These are phyloP conservation scores for Ricordea florida DNA, from an alignment of 92 coral and sea anemone genomes.

Conservation along the genomic window DNA sequence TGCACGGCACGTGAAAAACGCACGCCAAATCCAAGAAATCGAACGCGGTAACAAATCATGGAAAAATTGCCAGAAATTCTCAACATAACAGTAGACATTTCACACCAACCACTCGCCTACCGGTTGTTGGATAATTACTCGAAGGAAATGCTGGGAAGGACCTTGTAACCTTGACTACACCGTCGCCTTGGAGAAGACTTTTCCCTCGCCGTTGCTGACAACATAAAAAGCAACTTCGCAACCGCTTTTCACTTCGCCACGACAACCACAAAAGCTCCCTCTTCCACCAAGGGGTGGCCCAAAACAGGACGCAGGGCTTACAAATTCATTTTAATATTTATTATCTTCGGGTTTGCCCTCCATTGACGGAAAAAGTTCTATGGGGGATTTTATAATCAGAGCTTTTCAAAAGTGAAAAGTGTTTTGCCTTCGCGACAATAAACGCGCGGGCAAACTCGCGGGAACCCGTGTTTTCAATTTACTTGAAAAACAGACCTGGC, in stretches of 20 bases:
- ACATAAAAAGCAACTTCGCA: conserved; percentile 97
- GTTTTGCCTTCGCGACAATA: too few species aligned
- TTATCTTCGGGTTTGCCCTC: too few species aligned
- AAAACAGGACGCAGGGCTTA: conserved; percentile 40
- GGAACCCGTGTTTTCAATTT: too few species aligned
- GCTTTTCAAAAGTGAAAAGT: too few species aligned
- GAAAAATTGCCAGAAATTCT: background rate
- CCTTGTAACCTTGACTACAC: conserved; percentile 99
- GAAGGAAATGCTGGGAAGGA: conserved; percentile 97
- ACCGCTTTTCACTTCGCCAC: conserved; percentile 84
- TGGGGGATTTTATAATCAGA: too few species aligned
- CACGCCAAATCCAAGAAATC: conserved; percentile 25
- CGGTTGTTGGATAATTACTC: conserved; percentile 81
- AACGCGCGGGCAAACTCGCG: too few species aligned
- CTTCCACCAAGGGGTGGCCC: conserved; percentile 57
- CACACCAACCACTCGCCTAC: conserved; percentile 47
- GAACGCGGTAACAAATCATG: conserved; percentile 11
- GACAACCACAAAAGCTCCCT: conserved; percentile 79
- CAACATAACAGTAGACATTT: background rate
- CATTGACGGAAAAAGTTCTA: too few species aligned
- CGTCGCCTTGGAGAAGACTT: conserved; percentile 99
- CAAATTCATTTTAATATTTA: too few species aligned
- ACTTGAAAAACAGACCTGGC: too few species aligned
- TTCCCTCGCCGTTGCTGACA: conserved; percentile 98
- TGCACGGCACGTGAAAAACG: conserved; percentile 21